Evolutionary conservation across 2,797 vertebrate genomes (phyloP).

Genomic region (Periophthalmus magnuspinnatus): DNA sequence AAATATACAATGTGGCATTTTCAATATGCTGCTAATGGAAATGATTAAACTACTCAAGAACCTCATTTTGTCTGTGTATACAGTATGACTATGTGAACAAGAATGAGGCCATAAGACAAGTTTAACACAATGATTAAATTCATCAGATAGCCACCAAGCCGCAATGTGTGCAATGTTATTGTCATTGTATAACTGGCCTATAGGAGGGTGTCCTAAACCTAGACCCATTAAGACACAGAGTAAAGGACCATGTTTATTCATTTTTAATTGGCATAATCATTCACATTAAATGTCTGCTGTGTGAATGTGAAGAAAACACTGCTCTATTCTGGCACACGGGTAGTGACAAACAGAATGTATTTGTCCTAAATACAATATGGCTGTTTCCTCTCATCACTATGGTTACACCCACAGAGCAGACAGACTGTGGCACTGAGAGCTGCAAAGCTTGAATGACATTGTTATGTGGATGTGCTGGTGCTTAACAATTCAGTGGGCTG

Average conservation of each 20-base stretch:
- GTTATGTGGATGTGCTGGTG: background rate
- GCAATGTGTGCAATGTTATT: no score
- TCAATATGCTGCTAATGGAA: no score
- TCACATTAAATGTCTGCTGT: background rate
- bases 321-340: background rate
- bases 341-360: background rate
- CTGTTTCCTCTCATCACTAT: background rate
- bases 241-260: background rate
- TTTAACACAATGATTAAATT: no score
- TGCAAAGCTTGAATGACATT: background rate
- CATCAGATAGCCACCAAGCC: no score
- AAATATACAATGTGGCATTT: no score
- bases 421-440: background rate
- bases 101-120: no score
- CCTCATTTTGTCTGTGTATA: no score
- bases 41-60: no score
- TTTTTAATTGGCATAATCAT: background rate
- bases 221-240: background rate
- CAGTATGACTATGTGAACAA: no score
- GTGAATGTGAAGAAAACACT: background rate
- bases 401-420: constrained; percentile 4
- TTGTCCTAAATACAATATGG: constrained; percentile 2
- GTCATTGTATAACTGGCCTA: no score
- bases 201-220: background rate
- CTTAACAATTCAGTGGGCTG: background rate